A percentile compares a stretch with the other conserved stretches of the same genome.
These are phyloP conservation scores for Sepioteuthis lessoniana DNA, from an alignment of 2,888 invertebrate species.

Conservation along the genomic window DNA sequence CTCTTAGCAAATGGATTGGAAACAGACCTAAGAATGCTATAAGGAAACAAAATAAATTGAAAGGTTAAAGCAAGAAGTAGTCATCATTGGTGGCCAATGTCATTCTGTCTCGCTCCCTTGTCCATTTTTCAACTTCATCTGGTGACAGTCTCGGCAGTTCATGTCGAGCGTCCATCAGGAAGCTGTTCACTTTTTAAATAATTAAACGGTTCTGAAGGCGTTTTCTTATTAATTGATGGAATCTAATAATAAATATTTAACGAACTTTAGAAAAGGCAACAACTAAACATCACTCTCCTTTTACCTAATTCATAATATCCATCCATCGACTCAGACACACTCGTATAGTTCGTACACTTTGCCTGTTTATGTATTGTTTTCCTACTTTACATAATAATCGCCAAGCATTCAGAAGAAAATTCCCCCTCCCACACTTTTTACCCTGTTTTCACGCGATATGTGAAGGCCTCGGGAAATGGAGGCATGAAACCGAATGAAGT, in stretches of 20 bases:
- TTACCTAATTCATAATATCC: background rate
- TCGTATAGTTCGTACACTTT: background rate
- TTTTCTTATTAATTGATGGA: conserved; percentile 47
- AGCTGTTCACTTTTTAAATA: conserved; percentile 41
- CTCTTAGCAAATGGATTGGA: background rate
- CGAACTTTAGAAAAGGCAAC: background rate
- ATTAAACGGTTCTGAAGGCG: conserved; percentile 42
- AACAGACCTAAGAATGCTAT: background rate
- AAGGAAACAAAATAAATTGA: background rate
- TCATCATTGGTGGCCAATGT: background rate
- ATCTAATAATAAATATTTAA: conserved; percentile 48
- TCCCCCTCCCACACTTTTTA: background rate
- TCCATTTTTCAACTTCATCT: background rate
- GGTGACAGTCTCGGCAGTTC: background rate
- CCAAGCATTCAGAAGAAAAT: background rate
- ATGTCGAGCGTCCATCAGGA: background rate
- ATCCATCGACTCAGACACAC: background rate
- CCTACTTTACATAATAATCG: background rate
- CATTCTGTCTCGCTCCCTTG: background rate
- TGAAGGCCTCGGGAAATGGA: background rate
- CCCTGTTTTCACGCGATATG: background rate
- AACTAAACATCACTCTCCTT: background rate
- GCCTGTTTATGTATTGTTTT: background rate
- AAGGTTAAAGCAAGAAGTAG: background rate
- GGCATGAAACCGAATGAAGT: background rate